These are phyloP conservation scores for Rhamnusium bicolor DNA, from an alignment of 2,888 invertebrate genomes.

Conservation along the genomic window DNA sequence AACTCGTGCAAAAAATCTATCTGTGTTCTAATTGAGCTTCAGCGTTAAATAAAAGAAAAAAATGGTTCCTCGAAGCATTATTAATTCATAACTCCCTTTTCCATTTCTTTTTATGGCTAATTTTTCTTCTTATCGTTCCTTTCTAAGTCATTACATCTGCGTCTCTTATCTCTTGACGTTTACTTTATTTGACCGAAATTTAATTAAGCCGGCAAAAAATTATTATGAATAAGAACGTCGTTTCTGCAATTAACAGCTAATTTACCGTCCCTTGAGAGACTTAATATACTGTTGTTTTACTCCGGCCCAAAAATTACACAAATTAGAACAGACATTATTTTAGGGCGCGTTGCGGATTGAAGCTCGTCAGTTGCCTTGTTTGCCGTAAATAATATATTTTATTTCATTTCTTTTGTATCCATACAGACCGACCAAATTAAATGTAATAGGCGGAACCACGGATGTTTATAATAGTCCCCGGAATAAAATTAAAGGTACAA, in stretches of 20 bases:
- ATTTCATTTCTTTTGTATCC: background rate
- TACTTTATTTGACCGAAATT: conserved; percentile 4
- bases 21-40: too few relatives aligned
- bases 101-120: conserved; percentile 34
- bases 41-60: background rate
- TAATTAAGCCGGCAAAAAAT: conserved; percentile 14
- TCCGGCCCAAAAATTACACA: background rate
- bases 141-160: conserved; percentile 32
- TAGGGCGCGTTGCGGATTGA: background rate
- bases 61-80: background rate
- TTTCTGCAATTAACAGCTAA: conserved; percentile 6
- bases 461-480: too few relatives aligned
- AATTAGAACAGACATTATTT: background rate
- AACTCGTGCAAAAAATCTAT: too few relatives aligned
- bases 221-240: conserved; percentile 14
- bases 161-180: conserved; percentile 16
- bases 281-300: background rate
- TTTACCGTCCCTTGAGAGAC: background rate
- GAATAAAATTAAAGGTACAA: too few relatives aligned
- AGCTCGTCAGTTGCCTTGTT: background rate
- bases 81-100: conserved; percentile 18
- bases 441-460: too few relatives aligned
- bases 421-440: too few relatives aligned
- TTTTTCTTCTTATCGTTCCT: conserved; percentile 31
- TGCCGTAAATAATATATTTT: background rate